Conservation (phyloP, 2,797 vertebrate genomes). For the Valencia hispanica region DNA sequence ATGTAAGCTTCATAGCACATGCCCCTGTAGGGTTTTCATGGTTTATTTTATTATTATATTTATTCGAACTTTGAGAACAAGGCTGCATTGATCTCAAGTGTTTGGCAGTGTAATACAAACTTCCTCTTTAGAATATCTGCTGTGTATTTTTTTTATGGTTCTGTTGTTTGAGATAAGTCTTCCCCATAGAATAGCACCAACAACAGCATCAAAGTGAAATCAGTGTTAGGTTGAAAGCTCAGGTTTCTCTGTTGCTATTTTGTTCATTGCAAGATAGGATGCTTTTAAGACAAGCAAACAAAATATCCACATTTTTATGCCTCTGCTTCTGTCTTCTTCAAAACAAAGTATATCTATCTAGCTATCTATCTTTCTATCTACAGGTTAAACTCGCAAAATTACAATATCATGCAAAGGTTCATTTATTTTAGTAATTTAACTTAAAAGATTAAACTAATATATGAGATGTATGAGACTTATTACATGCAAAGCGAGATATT, state of each 20-base stretch:
- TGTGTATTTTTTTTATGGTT: neutral
- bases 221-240: neutral
- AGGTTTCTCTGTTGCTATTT: neutral
- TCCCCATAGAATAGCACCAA: neutral
- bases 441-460: too few species aligned
- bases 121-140: conserved; percentile 2
- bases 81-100: conserved; percentile 8
- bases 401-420: too few species aligned
- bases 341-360: neutral
- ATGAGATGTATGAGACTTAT: too few species aligned
- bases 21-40: conserved; percentile 17
- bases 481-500: too few species aligned
- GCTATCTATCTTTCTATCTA: too few species aligned
- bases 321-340: neutral
- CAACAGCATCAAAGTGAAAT: conserved; percentile 4
- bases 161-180: conserved; percentile 5
- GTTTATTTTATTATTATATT: too few species aligned
- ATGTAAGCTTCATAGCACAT: neutral
- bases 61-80: conserved; percentile 30
- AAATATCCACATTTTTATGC: neutral
- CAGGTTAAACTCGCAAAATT: too few species aligned
- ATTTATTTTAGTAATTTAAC: too few species aligned
- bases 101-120: conserved; percentile 34
- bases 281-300: conserved; percentile 2
- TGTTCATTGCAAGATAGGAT: conserved; percentile 1